Percentiles rank a stretch among this genome's conserved stretches.
These are phyloP conservation scores for Smutsia gigantea DNA, from an alignment of 2,797 vertebrate species.

Conservation along the genomic window DNA sequence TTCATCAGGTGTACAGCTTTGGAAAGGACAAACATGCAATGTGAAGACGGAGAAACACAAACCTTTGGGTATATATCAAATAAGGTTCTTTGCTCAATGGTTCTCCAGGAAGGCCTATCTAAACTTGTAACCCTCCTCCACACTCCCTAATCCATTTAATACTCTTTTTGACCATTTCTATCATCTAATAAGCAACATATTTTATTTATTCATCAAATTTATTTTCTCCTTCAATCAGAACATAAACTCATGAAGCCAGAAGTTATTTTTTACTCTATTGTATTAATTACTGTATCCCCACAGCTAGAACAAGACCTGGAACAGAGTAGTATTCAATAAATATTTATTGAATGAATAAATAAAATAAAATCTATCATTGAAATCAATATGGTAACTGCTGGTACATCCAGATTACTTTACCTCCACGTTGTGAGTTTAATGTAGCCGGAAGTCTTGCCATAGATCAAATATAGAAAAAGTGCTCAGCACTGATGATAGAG, in stretches of 20 bases:
- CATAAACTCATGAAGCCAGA: not conserved
- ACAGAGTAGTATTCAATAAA: not conserved
- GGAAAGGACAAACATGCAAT: not conserved
- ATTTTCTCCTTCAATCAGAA: not conserved
- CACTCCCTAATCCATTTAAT: not conserved
- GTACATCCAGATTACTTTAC: not conserved
- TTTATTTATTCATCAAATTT: not conserved
- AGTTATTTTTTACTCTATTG: not conserved
- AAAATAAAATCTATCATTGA: not conserved
- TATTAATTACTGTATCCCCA: not conserved
- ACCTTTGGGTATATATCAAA: not conserved
- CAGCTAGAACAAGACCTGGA: not conserved
- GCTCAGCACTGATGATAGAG: not conserved
- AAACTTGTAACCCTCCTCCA: not conserved
- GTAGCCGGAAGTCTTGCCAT: not conserved
- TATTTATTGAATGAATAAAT: not conserved
- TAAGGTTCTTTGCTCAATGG: not conserved
- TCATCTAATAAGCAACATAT: not conserved
- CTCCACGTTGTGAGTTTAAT: not conserved
- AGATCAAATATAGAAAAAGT: conserved; percentile 15
- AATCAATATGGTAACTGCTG: not conserved
- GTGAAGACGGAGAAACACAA: not conserved
- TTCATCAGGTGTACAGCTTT: not conserved
- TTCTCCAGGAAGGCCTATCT: not conserved
- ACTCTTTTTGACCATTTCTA: not conserved